A percentile compares a stretch with the other conserved stretches of the same genome.
Conservation (phyloP, 2,797 vertebrate species). For the Cheracebus regulus region DNA sequence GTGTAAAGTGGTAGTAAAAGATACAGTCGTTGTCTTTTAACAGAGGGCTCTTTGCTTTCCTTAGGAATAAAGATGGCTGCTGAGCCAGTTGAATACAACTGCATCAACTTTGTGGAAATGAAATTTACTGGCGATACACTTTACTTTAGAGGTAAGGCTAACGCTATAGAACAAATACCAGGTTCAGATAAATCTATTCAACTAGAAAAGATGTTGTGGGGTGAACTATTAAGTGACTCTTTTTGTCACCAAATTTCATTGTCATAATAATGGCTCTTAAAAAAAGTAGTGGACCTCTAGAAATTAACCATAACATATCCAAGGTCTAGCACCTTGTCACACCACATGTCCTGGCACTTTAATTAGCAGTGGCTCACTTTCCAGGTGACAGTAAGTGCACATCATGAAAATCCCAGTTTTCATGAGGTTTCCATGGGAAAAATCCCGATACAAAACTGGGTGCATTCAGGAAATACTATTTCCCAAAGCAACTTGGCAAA, state of each 20-base stretch:
- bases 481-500: constrained; percentile 3
- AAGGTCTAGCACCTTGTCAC: background rate
- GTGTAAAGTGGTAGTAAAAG: background rate
- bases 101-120: constrained; percentile 63
- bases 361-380: background rate
- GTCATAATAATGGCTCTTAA: background rate
- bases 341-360: background rate
- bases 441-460: background rate
- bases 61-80: constrained; percentile 65
- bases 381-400: background rate
- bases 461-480: background rate
- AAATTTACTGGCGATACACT: constrained; percentile 63
- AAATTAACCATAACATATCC: background rate
- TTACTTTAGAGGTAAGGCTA: constrained; percentile 74
- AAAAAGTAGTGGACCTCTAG: background rate
- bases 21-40: constrained; percentile 4
- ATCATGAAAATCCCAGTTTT: constrained; percentile 1
- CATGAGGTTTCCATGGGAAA: too few relatives aligned
- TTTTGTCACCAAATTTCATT: constrained; percentile 22
- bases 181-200: constrained; percentile 11
- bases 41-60: constrained; percentile 40
- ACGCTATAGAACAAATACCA: background rate
- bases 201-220: constrained; percentile 11
- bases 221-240: constrained; percentile 6
- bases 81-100: background rate